A percentile compares a stretch with the other conserved stretches of the same genome.
Conservation (phyloP, 2,797 vertebrate species). For the Oreonectes daqikongensis region DNA sequence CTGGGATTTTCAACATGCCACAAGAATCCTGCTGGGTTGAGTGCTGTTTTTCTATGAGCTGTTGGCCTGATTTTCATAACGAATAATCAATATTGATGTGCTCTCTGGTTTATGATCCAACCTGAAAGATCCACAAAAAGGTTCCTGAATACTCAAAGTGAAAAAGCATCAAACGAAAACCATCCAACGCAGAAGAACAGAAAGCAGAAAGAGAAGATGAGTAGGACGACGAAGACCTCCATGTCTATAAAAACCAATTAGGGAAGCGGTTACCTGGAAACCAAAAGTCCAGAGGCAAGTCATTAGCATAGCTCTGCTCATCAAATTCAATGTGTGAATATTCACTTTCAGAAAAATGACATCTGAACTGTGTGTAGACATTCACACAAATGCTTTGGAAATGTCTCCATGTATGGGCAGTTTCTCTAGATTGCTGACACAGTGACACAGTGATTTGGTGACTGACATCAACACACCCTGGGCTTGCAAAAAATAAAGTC, state of each 20-base stretch:
- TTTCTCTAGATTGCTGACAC: slow-evolving; percentile 56
- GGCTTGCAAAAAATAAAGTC: slow-evolving; percentile 30
- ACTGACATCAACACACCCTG: slow-evolving; percentile 43
- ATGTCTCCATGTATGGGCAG: slow-evolving; percentile 65
- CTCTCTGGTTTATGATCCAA: slow-evolving; percentile 27
- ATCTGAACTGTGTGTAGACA: slow-evolving; percentile 49
- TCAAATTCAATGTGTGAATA: slow-evolving; percentile 64
- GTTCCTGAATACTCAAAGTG: neutral
- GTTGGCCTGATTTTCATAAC: slow-evolving; percentile 23
- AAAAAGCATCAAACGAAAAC: slow-evolving; percentile 14
- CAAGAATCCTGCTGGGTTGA: neutral
- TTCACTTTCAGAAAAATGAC: slow-evolving; percentile 48
- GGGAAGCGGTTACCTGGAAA: slow-evolving; percentile 70
- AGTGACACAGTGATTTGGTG: slow-evolving; percentile 49
- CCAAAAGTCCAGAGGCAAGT: slow-evolving; percentile 62
- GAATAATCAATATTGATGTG: slow-evolving; percentile 41
- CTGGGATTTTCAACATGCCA: no score
- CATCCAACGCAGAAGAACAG: neutral
- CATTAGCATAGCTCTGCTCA: slow-evolving; percentile 60
- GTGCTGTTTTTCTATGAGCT: neutral
- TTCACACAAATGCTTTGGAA: slow-evolving; percentile 52
- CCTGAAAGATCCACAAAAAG: slow-evolving; percentile 22
- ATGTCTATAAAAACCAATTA: slow-evolving; percentile 63
- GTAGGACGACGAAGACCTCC: slow-evolving; percentile 37
- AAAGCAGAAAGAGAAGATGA: slow-evolving; percentile 27